Base-by-base conservation (phyloP, 2,888 invertebrate genomes). In the Cyrtodaria siliqua region DNA sequence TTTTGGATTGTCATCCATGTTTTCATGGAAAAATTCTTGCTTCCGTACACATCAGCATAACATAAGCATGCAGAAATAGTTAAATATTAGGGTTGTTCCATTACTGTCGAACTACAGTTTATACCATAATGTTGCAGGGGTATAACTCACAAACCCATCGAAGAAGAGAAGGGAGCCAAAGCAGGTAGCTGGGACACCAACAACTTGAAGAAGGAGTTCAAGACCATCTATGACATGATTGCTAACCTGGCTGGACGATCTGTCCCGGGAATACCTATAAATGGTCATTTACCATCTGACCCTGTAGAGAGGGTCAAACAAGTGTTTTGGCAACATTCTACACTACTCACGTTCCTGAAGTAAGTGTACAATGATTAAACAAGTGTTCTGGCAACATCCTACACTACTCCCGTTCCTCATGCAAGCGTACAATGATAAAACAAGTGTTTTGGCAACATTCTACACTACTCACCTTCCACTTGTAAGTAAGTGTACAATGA, bases 141-240 rank as follows among this genome's bases (percentile, higher is more conserved):
- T 33, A 86, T 87, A 47, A 84, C 82, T 29, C 79, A 84, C 52
- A 87, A 87, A 59, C 84, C 86, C 24, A 72, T 81, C 2, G 82
- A 80, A 18, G 86, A 83, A 52, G 84, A 84, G 40, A 86, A 86
- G 42, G 55, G 76, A n/a, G 67, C 85, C 23, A 86, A 85, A 66
- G 81, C 83, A 26, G 86, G 85, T 4, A 83, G 86, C 66, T 85
- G 83, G 79, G 84, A 86, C 59, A 80, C 86, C 2, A 86, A 85
- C 71, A 89, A 86, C 66, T 67, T 88, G 55, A 91, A 91, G 84
- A 91, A 90, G 66, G 92, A 92, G 60, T 86, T 89, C 68, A 91
- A 91, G 81, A 93, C 92, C 0, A 88, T 93, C 27, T 93, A 93
- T 75, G 93, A 93, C 79, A 93, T 93, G 92, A 88, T 93, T 20